These are phyloP conservation scores for Pararge aegeria DNA, from an alignment of 1,140 invertebrate species.

Conservation along the genomic window DNA sequence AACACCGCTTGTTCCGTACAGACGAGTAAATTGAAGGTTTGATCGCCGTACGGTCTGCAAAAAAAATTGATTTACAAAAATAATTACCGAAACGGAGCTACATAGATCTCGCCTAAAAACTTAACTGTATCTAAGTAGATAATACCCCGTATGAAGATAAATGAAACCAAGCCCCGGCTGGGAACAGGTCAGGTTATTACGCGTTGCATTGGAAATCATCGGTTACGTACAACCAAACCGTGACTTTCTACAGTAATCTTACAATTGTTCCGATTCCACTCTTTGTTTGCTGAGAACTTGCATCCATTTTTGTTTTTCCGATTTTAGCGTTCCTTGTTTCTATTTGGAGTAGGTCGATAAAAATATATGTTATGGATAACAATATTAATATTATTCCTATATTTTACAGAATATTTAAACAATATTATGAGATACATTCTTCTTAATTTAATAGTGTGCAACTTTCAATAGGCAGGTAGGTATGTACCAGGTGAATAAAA, in stretches of 20 bases:
- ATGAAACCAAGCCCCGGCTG: constrained; percentile 16
- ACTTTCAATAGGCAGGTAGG: too few relatives aligned
- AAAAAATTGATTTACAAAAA: constrained; percentile 4
- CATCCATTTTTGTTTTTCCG: constrained; percentile 18
- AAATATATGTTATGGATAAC: background rate
- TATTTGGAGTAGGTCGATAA: background rate
- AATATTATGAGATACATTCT: too few relatives aligned
- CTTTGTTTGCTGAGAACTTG: constrained; percentile 49
- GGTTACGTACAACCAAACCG: constrained; percentile 45
- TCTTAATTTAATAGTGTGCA: too few relatives aligned
- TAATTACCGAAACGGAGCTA: constrained; percentile 15
- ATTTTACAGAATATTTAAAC: too few relatives aligned
- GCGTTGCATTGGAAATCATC: constrained; percentile 64
- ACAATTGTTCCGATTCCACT: constrained; percentile 48
- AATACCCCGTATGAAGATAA: constrained; percentile 21
- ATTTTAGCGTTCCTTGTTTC: background rate
- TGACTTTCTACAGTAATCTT: constrained; percentile 47
- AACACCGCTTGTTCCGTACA: background rate
- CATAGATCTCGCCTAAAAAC: constrained; percentile 17
- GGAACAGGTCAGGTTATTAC: constrained; percentile 39
- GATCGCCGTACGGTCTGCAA: background rate
- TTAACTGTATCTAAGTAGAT: constrained; percentile 21
- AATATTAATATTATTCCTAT: too few relatives aligned
- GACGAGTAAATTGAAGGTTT: constrained; percentile 5
- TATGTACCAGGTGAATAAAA: too few relatives aligned